phyloP scores from a whole-genome alignment of 2,888 invertebrate species.

The Pantelozetes paolii region DNA sequence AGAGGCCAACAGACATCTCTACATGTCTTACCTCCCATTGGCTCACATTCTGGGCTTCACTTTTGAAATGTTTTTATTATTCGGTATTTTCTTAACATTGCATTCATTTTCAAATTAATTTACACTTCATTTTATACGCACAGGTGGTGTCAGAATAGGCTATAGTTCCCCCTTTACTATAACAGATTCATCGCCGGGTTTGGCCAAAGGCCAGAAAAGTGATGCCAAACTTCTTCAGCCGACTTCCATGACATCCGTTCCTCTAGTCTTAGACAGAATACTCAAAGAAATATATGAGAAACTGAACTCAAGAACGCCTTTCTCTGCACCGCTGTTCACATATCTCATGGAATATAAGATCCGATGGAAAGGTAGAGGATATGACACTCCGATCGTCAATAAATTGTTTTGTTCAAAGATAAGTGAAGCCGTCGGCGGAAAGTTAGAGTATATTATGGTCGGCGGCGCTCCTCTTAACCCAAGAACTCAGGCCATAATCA shows the following conservation, averaged over 20 bases:
- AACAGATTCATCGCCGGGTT: slow-evolving; percentile 56
- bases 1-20: slow-evolving; percentile 58
- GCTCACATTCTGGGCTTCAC: slow-evolving; percentile 95
- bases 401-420: slow-evolving; percentile 62
- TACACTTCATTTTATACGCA: slow-evolving; percentile 44
- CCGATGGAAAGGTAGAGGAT: slow-evolving; percentile 38
- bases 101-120: neutral
- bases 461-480: slow-evolving; percentile 94
- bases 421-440: slow-evolving; percentile 76
- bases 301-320: slow-evolving; percentile 65
- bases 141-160: slow-evolving; percentile 84
- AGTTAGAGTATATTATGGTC: slow-evolving; percentile 76
- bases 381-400: slow-evolving; percentile 40
- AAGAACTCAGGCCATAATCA: slow-evolving; percentile 89
- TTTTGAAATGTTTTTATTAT: slow-evolving; percentile 62
- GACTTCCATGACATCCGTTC: slow-evolving; percentile 91
- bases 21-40: slow-evolving; percentile 91
- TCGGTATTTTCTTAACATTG: slow-evolving; percentile 22
- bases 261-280: slow-evolving; percentile 91
- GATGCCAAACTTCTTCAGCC: slow-evolving; percentile 86
- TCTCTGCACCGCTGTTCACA: slow-evolving; percentile 79
- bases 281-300: slow-evolving; percentile 95
- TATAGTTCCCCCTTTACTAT: slow-evolving; percentile 89
- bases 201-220: slow-evolving; percentile 87
- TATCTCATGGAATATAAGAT: slow-evolving; percentile 90